Base-by-base conservation (phyloP, 2,888 invertebrate species). In the Apamea sordens region DNA sequence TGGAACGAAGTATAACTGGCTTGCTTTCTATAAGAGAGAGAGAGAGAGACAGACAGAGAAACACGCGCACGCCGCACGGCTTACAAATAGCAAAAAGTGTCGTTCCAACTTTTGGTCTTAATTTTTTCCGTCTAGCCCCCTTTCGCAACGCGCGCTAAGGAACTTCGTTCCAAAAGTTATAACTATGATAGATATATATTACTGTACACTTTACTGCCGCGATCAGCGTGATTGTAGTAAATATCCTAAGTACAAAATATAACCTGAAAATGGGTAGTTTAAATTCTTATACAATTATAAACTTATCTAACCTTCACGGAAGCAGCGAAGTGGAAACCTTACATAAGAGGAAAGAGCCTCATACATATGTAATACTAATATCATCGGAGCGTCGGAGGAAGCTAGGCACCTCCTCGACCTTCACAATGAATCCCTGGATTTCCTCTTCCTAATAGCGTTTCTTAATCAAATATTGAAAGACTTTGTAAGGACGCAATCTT, bases 391-490 rank as follows among this genome's bases (percentile, higher is more conserved):
- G 21, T 21, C 21, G 47, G 21, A 63, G 28, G n/a, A 11, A 73
- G 68, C 59, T 61, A 67, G 47, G 47, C 32, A 50, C 28, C 50
- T 64, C 36, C 24, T 69, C 63, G 74, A 67, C 74, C 56, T 56
- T 69, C 65, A 24, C 36, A 50, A 2, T n/a, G 6, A 65, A 75
- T 68, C 32, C 69, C 36, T 75, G 56, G 47, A 71, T 76, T 73
- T 74, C 64, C 59, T 32, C 28, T n/a, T 65, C 47, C 8, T 71
- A 61, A 82, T 68, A 61, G 44, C 47, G 11, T 75, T 73, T 64
- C 32, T 24, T 75, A 53, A 64, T 80, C 61, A 82, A 82, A 82
- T 81, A 81, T 85, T 81, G 59, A 77, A 65, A 72, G 64, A 71
- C 24, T 47, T 73, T 56, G 61, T 6, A 77, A 80, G 59, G 59